Conservation (phyloP, 1,140 invertebrate species). For the Calliopsis andreniformis region DNA sequence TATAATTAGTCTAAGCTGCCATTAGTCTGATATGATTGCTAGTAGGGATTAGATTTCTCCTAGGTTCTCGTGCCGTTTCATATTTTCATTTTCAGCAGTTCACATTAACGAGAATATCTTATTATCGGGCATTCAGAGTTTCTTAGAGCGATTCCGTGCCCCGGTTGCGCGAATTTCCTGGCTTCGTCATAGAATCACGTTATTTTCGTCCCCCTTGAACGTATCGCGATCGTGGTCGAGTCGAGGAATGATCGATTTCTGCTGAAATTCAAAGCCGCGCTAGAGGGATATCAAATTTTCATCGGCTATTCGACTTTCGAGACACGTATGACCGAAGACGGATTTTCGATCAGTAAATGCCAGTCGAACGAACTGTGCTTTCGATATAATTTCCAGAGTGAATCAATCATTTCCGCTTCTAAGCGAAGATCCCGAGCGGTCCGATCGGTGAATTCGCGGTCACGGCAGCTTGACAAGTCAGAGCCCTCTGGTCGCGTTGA, state of each 20-base stretch:
- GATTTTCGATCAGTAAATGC: conserved; percentile 27
- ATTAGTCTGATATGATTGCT: conserved; percentile 31
- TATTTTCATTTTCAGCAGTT: neutral
- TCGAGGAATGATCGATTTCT: conserved; percentile 10
- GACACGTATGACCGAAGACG: conserved; percentile 31
- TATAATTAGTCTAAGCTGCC: conserved; percentile 58
- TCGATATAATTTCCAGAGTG: neutral
- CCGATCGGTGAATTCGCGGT: neutral
- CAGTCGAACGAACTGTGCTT: neutral
- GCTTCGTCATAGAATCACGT: neutral
- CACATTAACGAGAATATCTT: neutral
- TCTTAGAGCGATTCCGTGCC: conserved; percentile 3
- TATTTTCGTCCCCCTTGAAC: neutral
- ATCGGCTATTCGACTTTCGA: conserved; percentile 23
- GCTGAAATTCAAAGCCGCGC: neutral
- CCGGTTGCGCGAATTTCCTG: neutral
- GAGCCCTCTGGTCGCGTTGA: neutral
- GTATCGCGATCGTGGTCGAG: neutral
- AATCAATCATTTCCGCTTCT: neutral
- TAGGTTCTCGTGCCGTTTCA: neutral
- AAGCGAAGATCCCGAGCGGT: neutral
- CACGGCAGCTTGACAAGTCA: neutral
- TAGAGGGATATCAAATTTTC: conserved; percentile 27
- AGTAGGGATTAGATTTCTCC: conserved; percentile 23
- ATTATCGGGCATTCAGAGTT: neutral